Evolutionary conservation across 2,888 invertebrate species (phyloP), one percentile per base, ranked within the genome.

Genomic region (Sarcophaga caerulescens): DNA sequence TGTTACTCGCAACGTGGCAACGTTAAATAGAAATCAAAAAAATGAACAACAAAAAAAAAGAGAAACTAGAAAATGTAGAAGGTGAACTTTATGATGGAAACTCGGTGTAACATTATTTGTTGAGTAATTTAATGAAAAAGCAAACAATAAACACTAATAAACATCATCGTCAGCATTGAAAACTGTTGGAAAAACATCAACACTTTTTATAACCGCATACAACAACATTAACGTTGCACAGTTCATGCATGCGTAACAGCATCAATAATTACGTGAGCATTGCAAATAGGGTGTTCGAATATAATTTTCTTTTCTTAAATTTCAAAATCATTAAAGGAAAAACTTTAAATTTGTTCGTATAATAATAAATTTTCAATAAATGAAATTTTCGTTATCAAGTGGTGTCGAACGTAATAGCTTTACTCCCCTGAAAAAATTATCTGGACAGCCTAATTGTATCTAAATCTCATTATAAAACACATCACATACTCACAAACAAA

Each of bases 61-160:
- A 4, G 0, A n/a, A n/a, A n/a, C n/a, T n/a, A n/a, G n/a, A n/a
- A n/a, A n/a, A n/a, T 12, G 8, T 12, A 12, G 5, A 25, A 68
- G 19, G 47, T 21, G 35, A 57, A 19, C 35, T 65, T 62, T 45
- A 60, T 73, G 14, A 19, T 14, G 23, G 2, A 68, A 59, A 47
- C n/a, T 65, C n/a, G 12, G 19, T 70, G 12, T 65, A 52, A 60
- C 68, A 14, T 63, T 73, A 68, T 74, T 83, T 78, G 52, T 12
- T 78, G 21, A 74, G 73, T 74, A 83, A 78, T 83, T 83, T 73
- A 73, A 66, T 68, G 21, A 81, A 83, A 74, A 63, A 23, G 62
- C 62, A 69, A 78, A 78, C 74, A 83, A 83, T 83, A 83, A 78
- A 74, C 73, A 73, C 68, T 73, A 83, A 83, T 78, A 78, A 73